Base-by-base conservation (phyloP, 2,113 vertebrate species). In the Coturnix japonica region DNA sequence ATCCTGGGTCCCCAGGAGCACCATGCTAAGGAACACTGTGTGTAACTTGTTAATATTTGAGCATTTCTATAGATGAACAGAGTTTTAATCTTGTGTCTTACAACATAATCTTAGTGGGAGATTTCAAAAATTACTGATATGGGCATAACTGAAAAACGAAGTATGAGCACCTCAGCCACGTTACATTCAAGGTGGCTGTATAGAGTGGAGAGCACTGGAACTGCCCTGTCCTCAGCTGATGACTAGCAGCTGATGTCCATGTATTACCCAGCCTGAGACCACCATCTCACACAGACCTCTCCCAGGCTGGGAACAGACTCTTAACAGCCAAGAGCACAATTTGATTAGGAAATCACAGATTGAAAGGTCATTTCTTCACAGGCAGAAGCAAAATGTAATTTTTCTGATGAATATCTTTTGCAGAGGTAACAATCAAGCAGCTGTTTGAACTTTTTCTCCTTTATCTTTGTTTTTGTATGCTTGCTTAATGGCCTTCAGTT, bases 11-110 rank as follows among this genome's bases (percentile, higher is more conserved):
- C 95, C 96, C 57, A 41, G 75, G 89, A 56, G 8, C 73, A 57
- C 70, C 80, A 53, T 83, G 63, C 92, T 11, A 13, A 94, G 65
- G 77, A 85, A 71, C 37, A 80, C 7, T 76, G n/a, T 31, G 2
- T 78, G 86, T 82, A 61, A 85, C 72, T 93, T 60, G 15, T 96
- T 95, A 91, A 78, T 70, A 85, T 88, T 96, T 93, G 85, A 96
- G 79, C 47, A 10, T 92, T 90, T 88, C 59, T 90, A 80, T 81
- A 85, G 64, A 51, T 79, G 47, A 69, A 76, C 49, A 54, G 85
- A 73, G 31, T 90, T 95, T 96, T 92, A 94, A 93, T 94, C 61
- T 91, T 75, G 23, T 74, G 41, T 92, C 49, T 54, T 79, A 51
- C 81, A 81, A 65, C 80, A 17, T 67, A 70, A 92, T 80, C 87